These are phyloP conservation scores for Fistularia commersonii DNA, from an alignment of 2,797 vertebrate genomes.

Conservation along the genomic window DNA sequence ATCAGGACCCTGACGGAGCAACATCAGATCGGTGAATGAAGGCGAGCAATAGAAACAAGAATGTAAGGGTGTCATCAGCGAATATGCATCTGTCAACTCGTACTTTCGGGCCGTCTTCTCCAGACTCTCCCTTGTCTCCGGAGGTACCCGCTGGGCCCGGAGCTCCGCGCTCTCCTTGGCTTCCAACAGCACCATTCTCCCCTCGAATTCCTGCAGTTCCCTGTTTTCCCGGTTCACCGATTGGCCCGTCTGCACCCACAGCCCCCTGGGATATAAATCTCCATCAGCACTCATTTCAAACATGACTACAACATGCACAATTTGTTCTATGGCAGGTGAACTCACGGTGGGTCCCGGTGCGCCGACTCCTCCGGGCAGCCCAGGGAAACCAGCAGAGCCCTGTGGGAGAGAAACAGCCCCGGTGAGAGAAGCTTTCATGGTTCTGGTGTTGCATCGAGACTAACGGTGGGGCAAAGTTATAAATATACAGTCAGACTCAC, in stretches of 20 bases:
- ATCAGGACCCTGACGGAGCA: slow-evolving; percentile 82
- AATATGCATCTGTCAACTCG: not conserved
- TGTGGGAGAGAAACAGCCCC: slow-evolving; percentile 37
- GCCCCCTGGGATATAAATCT: slow-evolving; percentile 76
- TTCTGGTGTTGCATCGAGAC: not conserved
- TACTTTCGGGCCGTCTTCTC: slow-evolving; percentile 90
- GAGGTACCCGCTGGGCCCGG: slow-evolving; percentile 78
- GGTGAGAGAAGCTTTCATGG: not conserved
- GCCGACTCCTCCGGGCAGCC: slow-evolving; percentile 90
- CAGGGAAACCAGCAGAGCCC: slow-evolving; percentile 95
- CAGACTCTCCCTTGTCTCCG: slow-evolving; percentile 93
- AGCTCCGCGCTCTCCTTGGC: slow-evolving; percentile 84
- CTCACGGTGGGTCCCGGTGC: slow-evolving; percentile 85
- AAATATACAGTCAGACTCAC: slow-evolving; percentile 72
- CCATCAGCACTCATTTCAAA: no score
- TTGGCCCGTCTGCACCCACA: slow-evolving; percentile 83
- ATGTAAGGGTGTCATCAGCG: not conserved
- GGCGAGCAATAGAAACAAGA: not conserved
- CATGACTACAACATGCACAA: no score
- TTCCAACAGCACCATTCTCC: slow-evolving; percentile 84
- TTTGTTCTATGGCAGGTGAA: slow-evolving; percentile 21
- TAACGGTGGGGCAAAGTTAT: not conserved
- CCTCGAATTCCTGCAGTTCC: slow-evolving; percentile 86
- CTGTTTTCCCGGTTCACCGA: slow-evolving; percentile 87
- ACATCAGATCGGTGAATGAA: slow-evolving; percentile 15